phyloP scores from a whole-genome alignment of 1,140 invertebrate species.

The Drosophila arawakana region DNA sequence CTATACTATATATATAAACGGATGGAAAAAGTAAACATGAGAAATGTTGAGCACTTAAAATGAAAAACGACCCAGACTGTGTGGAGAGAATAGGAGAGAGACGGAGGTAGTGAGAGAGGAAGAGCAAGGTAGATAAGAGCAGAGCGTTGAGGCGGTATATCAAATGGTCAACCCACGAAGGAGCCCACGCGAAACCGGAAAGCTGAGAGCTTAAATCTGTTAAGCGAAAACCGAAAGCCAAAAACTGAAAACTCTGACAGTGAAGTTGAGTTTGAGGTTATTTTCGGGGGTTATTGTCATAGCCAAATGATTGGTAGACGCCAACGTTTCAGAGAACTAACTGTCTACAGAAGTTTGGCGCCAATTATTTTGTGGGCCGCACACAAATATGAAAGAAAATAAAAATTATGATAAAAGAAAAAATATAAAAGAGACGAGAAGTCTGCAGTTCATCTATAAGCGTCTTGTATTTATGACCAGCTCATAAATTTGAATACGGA shows the following conservation, averaged over 20 bases:
- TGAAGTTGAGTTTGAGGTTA: slow-evolving; percentile 29
- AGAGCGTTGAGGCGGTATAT: slow-evolving; percentile 37
- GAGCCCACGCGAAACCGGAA: slow-evolving; percentile 57
- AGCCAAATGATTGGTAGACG: slow-evolving; percentile 40
- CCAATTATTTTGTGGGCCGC: slow-evolving; percentile 69
- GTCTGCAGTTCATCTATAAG: not conserved
- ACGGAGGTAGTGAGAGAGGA: not conserved
- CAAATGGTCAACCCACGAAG: slow-evolving; percentile 59
- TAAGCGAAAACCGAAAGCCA: slow-evolving; percentile 52
- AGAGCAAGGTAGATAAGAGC: not conserved
- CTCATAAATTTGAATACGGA: slow-evolving; percentile 73
- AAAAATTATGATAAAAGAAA: slow-evolving; percentile 56
- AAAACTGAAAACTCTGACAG: slow-evolving; percentile 20
- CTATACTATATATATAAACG: not conserved
- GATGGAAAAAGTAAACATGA: slow-evolving; percentile 36
- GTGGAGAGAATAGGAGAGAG: not conserved
- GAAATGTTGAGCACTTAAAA: slow-evolving; percentile 39
- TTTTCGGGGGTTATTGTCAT: slow-evolving; percentile 27
- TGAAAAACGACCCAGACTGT: slow-evolving; percentile 13
- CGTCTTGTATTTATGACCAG: slow-evolving; percentile 59
- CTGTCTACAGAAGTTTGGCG: slow-evolving; percentile 58
- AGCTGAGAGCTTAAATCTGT: slow-evolving; percentile 40
- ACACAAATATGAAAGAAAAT: slow-evolving; percentile 35
- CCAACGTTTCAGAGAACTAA: slow-evolving; percentile 25
- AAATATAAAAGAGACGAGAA: not conserved